Evolutionary conservation across 2,888 invertebrate genomes (phyloP), one percentile per base, ranked within the genome.

Genomic region (Diogma glabrata): DNA sequence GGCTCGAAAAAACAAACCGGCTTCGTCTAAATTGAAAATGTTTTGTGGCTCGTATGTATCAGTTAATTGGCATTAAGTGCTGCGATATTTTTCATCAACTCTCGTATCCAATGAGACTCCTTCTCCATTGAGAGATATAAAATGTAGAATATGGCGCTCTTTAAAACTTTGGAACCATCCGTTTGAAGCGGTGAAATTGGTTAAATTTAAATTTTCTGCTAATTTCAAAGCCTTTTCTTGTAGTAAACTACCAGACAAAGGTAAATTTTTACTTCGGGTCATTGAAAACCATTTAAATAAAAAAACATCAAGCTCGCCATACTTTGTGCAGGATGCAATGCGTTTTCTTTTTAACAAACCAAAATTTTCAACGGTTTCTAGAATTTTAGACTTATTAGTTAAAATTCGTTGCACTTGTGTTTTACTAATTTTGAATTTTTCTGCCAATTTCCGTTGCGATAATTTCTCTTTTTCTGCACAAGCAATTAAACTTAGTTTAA

Each of bases 251-350:
- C 40, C 40, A 19, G 19, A 40, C 40, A 40, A 40, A 19, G 40
- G 17, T 3, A 19, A 40, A 8, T 40, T 40, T 40, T 40, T 40
- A 40, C 9, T 19, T 19, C 40, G 40, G 8, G 40, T 20, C 40
- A 40, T 40, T 40, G 40, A 19, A 8, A 40, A 40, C 40, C 19
- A 19, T 40, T 40, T 40, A 40, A 17, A 40, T 19, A 40, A 40
- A 4, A 40, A 3, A 40, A 19, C 40, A 8, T 40, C 40, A 40
- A 40, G 40, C 12, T 40, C 19, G 20, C 19, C 17, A 40, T 40
- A 19, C 20, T 40, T 40, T 3, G 40, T 40, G 19, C 40, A 33
- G 4, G 33, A 33, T 33, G 33, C 33, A 33, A 33, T 14, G 14
- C 33, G 12, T 33, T 10, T 33, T 33, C 33, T 12, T 33, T 33